These are phyloP conservation scores for Channallabes apus DNA, from an alignment of 2,797 vertebrate genomes.

Conservation along the genomic window DNA sequence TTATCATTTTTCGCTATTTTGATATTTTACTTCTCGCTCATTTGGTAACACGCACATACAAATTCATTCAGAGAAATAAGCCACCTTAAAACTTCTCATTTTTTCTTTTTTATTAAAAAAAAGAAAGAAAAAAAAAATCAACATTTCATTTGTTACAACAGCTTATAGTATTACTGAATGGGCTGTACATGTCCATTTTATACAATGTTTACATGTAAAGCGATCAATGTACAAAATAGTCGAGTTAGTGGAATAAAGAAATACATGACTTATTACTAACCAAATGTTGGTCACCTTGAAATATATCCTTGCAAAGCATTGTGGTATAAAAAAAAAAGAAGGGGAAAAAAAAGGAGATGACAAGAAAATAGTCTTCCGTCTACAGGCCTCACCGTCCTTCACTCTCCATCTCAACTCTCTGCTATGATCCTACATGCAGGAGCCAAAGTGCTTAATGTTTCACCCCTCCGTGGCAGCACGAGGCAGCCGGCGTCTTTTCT, in stretches of 20 bases:
- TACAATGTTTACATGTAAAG: constrained; percentile 85
- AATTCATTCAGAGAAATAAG: background rate
- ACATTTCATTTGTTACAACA: constrained; percentile 92
- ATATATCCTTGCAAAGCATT: constrained; percentile 88
- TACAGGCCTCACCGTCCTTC: constrained; percentile 35
- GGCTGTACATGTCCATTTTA: constrained; percentile 83
- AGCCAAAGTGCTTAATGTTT: constrained; percentile 81
- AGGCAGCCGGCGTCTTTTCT: background rate
- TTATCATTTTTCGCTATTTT: no score
- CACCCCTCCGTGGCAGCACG: constrained; percentile 32
- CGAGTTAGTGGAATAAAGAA: constrained; percentile 69
- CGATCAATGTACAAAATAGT: constrained; percentile 83
- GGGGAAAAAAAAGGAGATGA: constrained; percentile 54
- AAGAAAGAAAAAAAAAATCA: constrained; percentile 71
- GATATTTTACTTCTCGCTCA: background rate
- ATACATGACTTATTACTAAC: constrained; percentile 71
- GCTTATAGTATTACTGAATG: constrained; percentile 86
- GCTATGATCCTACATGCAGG: constrained; percentile 60
- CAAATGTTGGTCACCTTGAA: constrained; percentile 89
- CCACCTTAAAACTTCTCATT: constrained; percentile 71
- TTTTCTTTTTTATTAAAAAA: constrained; percentile 87
- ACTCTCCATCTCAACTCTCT: constrained; percentile 45
- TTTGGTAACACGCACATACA: background rate
- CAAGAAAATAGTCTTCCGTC: constrained; percentile 60
- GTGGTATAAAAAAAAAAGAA: constrained; percentile 71